phyloP scores from a whole-genome alignment of 1,140 invertebrate genomes.

The Papilio polytes region DNA sequence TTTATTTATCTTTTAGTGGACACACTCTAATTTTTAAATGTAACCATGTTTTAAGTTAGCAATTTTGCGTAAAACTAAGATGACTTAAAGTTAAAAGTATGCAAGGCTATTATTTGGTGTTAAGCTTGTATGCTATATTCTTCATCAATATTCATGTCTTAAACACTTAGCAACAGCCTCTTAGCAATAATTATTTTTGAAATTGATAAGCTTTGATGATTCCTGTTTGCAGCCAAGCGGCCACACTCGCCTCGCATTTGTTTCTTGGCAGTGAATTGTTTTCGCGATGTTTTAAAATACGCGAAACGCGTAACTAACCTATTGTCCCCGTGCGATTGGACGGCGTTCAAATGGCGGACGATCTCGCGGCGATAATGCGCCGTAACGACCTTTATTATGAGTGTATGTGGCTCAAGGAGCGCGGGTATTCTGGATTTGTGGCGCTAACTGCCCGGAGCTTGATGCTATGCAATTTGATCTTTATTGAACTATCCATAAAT shows the following conservation, averaged over 20 bases:
- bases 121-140: neutral
- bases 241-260: conserved; percentile 12
- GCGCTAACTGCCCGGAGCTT: neutral
- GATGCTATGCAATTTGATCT: neutral
- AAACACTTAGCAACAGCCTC: neutral
- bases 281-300: conserved; percentile 27
- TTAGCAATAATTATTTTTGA: neutral
- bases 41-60: neutral
- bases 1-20: neutral
- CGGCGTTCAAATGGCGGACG: conserved; percentile 23
- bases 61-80: neutral
- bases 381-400: conserved; percentile 36
- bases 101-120: neutral
- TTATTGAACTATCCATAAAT: neutral
- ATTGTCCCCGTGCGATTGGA: conserved; percentile 32
- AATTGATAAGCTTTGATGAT: neutral
- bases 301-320: conserved; percentile 17
- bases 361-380: neutral
- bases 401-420: conserved; percentile 38
- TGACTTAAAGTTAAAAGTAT: neutral
- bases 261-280: conserved; percentile 36
- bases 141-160: neutral
- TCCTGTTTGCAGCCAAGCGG: neutral
- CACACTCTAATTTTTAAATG: neutral
- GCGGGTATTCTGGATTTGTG: conserved; percentile 30